phyloP scores from a whole-genome alignment of 2,113 vertebrate species.

The Chauna torquata region DNA sequence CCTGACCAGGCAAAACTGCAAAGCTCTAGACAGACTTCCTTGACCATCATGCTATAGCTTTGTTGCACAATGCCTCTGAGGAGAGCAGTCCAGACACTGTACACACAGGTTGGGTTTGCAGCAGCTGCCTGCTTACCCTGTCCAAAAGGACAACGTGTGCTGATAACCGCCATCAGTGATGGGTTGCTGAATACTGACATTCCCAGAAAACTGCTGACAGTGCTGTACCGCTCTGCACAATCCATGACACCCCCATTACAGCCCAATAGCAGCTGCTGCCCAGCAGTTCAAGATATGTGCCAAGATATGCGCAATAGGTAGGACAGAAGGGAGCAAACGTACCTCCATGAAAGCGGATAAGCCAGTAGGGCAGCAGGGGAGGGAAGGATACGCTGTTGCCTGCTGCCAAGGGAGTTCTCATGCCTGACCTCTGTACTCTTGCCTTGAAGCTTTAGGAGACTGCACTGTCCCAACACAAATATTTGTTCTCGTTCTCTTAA shows the following conservation, averaged over 20 bases:
- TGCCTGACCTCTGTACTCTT: constrained; percentile 35
- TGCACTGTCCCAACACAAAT: constrained; percentile 15
- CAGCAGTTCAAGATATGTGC: not conserved
- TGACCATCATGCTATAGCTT: fast-evolving
- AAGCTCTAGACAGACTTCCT: not conserved
- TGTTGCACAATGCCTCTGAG: not conserved
- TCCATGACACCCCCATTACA: not conserved
- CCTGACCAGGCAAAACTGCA: not conserved
- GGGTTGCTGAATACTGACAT: not conserved
- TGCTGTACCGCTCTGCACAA: not conserved
- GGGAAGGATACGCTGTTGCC: not conserved
- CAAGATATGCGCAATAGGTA: not conserved
- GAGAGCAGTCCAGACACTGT: not conserved
- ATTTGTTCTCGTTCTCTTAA: constrained; percentile 38
- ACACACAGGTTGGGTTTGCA: not conserved
- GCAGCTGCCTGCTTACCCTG: not conserved
- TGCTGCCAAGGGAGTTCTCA: constrained; percentile 31
- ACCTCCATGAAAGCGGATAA: not conserved
- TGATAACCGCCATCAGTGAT: not conserved
- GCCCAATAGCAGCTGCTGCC: not conserved
- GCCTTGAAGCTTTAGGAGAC: not conserved
- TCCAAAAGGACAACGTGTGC: not conserved
- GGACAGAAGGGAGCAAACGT: constrained; percentile 24
- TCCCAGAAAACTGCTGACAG: not conserved
- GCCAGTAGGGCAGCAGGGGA: not conserved